A percentile compares a stretch with the other conserved stretches of the same genome.
Conservation (phyloP, 2,888 invertebrate species). For the Trachelus tabidus region DNA sequence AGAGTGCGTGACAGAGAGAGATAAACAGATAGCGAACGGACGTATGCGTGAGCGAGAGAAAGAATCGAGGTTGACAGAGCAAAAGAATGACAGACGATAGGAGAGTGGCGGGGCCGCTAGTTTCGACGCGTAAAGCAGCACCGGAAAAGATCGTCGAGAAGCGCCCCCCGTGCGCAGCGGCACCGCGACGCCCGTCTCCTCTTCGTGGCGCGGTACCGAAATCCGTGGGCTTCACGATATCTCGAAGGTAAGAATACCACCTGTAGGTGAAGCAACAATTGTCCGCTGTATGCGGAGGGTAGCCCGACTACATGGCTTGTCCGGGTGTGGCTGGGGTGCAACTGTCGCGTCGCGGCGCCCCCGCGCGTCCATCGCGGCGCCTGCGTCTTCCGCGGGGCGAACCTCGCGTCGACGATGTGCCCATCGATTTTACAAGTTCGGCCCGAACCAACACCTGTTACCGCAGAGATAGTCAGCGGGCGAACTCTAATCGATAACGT, state of each 20-base stretch:
- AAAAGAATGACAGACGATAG: neutral
- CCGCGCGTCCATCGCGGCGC: constrained; percentile 32
- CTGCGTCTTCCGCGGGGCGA: constrained; percentile 25
- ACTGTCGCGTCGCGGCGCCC: constrained; percentile 42
- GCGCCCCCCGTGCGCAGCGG: neutral
- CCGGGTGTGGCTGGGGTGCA: constrained; percentile 65
- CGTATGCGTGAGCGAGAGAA: neutral
- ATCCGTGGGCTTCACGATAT: neutral
- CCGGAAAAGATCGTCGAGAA: neutral
- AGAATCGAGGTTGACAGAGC: neutral
- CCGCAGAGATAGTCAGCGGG: constrained; percentile 41
- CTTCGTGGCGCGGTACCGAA: neutral
- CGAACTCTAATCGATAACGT: constrained; percentile 59
- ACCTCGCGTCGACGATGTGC: constrained; percentile 7
- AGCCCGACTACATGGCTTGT: constrained; percentile 65
- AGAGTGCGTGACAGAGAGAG: neutral
- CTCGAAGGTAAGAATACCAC: constrained; percentile 52
- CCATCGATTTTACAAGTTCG: constrained; percentile 43
- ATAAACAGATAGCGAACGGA: constrained; percentile 7
- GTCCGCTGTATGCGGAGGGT: constrained; percentile 65
- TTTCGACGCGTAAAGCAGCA: neutral
- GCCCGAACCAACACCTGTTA: constrained; percentile 62
- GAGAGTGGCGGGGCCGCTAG: neutral
- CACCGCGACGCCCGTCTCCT: neutral
- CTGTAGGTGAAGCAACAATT: constrained; percentile 67